Evolutionary conservation across 2,888 invertebrate genomes (phyloP).

Genomic region (Spisula solida): DNA sequence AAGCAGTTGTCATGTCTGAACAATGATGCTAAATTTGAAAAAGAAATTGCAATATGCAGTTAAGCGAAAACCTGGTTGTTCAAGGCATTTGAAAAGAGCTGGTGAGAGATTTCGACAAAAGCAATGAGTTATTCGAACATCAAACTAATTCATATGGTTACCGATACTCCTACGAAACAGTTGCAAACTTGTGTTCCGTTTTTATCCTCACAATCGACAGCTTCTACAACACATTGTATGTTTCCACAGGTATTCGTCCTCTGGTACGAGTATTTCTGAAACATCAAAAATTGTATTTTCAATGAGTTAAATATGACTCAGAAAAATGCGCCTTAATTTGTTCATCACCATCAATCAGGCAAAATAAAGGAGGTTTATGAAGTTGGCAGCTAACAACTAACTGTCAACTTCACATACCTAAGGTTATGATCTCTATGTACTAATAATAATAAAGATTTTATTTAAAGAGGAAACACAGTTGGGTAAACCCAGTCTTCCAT

Average conservation of each 20-base stretch:
- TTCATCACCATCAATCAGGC: background rate
- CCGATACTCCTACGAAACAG: background rate
- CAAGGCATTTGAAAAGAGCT: background rate
- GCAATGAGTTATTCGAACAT: background rate
- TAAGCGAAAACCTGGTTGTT: too few species aligned
- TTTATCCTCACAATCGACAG: background rate
- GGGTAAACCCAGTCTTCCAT: too few species aligned
- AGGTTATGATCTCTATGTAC: background rate
- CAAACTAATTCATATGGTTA: background rate
- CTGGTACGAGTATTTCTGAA: background rate
- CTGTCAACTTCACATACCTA: background rate
- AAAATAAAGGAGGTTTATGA: background rate
- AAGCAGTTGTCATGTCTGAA: background rate
- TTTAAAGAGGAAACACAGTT: too few species aligned
- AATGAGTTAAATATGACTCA: background rate
- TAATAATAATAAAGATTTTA: too few species aligned
- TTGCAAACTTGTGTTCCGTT: background rate
- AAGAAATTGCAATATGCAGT: too few species aligned
- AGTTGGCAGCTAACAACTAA: too few species aligned
- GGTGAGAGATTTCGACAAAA: background rate
- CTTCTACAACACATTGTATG: background rate
- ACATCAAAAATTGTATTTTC: background rate
- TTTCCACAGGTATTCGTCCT: background rate
- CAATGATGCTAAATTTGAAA: too few species aligned
- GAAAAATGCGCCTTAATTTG: background rate